phyloP scores from a whole-genome alignment of 2,797 vertebrate genomes.

The Lateolabrax maculatus region DNA sequence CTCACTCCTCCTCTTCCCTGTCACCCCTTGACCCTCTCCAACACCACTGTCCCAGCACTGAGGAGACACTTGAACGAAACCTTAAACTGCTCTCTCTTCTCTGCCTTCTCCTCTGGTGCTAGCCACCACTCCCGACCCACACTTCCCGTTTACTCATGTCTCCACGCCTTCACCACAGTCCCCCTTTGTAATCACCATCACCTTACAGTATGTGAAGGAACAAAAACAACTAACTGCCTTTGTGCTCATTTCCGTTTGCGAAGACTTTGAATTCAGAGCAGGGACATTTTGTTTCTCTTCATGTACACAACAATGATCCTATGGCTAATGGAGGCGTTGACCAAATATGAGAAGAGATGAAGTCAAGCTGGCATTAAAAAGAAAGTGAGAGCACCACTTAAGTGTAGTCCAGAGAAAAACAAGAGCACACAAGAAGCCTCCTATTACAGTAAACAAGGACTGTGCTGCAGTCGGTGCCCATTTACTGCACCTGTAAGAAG shows the following conservation, averaged over 20 bases:
- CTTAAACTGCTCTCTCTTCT: conserved; percentile 66
- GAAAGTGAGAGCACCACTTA: conserved; percentile 47
- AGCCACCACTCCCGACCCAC: conserved; percentile 35
- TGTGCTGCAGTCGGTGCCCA: conserved; percentile 57
- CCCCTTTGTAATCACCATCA: conserved; percentile 67
- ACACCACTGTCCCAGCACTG: conserved; percentile 48
- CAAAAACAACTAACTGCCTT: conserved; percentile 72
- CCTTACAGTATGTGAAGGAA: conserved; percentile 57
- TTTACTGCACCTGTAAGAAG: conserved; percentile 59
- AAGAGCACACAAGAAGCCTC: conserved; percentile 71
- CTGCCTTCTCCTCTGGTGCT: conserved; percentile 76
- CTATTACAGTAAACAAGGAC: conserved; percentile 35
- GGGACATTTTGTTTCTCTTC: conserved; percentile 40
- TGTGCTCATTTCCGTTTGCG: conserved; percentile 52
- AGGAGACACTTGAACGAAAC: conserved; percentile 67
- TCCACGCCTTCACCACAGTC: conserved; percentile 57
- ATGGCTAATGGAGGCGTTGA: conserved; percentile 39
- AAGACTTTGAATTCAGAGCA: conserved; percentile 47
- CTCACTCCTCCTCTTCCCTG: conserved; percentile 16
- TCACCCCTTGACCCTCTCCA: conserved; percentile 2
- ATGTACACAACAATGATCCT: conserved; percentile 26
- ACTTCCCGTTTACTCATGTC: conserved; percentile 7
- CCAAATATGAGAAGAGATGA: conserved; percentile 45
- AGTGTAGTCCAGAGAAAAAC: conserved; percentile 50
- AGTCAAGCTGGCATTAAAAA: conserved; percentile 25